Evolutionary conservation across 2,113 vertebrate genomes (phyloP).

Genomic region (Hystrix brachyura): DNA sequence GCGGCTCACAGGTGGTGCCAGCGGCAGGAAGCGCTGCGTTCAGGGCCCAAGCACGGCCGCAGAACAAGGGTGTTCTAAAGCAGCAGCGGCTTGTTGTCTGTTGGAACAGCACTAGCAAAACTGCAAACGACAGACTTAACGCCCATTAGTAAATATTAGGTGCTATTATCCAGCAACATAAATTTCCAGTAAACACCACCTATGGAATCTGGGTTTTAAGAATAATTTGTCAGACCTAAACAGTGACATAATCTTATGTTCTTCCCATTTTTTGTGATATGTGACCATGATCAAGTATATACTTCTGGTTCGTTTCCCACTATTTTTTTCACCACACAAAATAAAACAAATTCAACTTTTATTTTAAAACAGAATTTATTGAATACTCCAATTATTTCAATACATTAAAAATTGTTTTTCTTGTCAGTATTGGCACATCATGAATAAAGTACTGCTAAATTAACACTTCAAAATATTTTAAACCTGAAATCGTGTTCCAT

Average conservation of each 20-base stretch:
- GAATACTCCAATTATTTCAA: constrained; percentile 66
- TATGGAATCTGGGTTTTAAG: constrained; percentile 11
- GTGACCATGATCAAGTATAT: neutral
- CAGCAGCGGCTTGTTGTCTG: neutral
- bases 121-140: neutral
- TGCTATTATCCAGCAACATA: neutral
- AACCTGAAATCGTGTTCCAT: constrained; percentile 56
- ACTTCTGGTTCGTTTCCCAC: constrained; percentile 47
- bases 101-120: neutral
- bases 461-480: constrained; percentile 61
- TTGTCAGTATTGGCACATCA: constrained; percentile 69
- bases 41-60: neutral
- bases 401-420: constrained; percentile 65
- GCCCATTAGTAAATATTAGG: constrained; percentile 34
- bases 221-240: constrained; percentile 30
- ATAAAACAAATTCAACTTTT: constrained; percentile 66
- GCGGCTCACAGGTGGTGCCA: no score
- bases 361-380: constrained; percentile 85
- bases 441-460: constrained; percentile 63
- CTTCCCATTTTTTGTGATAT: neutral
- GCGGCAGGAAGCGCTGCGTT: neutral
- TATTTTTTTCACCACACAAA: constrained; percentile 69
- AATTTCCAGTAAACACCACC: neutral
- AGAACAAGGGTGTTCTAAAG: neutral
- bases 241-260: neutral